Percentiles rank a stretch among this genome's conserved stretches.
phyloP scores from a whole-genome alignment of 2,113 vertebrate species.

The Carollia perspicillata region DNA sequence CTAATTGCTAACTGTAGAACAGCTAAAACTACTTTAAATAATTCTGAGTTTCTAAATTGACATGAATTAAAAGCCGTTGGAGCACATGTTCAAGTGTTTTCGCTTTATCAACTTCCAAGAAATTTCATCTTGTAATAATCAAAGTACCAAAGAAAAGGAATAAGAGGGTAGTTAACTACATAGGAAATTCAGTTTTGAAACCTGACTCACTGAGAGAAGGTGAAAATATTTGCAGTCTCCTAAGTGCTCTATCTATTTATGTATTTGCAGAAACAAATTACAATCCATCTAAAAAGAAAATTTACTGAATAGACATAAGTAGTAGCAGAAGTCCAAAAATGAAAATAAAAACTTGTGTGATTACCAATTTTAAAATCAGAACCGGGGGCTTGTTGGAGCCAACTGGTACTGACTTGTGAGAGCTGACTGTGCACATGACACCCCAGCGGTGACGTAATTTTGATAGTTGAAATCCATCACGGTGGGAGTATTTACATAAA shows the following conservation, averaged over 20 bases:
- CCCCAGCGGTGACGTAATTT: background rate
- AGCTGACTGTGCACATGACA: background rate
- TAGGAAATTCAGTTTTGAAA: conserved; percentile 9
- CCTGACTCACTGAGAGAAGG: background rate
- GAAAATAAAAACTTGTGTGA: background rate
- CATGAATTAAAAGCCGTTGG: conserved; percentile 62
- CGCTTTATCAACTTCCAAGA: conserved; percentile 56
- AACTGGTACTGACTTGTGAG: background rate
- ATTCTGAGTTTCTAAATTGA: conserved; percentile 67
- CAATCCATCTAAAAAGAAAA: conserved; percentile 12
- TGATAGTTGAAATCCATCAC: conserved; percentile 39
- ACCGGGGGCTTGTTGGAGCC: background rate
- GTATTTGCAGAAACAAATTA: conserved; percentile 6
- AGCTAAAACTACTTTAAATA: conserved; percentile 67
- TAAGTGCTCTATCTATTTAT: background rate
- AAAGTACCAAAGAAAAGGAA: conserved; percentile 20
- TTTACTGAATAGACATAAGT: background rate
- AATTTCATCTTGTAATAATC: conserved; percentile 57
- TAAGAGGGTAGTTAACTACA: background rate
- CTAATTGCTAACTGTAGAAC: conserved; percentile 68
- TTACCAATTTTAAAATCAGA: conserved; percentile 23
- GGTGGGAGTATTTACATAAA: conserved; percentile 26
- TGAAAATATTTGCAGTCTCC: background rate
- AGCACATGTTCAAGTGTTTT: conserved; percentile 54
- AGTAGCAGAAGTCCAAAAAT: background rate